These are phyloP conservation scores for Mus spretus DNA, from an alignment of 2,797 vertebrate genomes.

Conservation along the genomic window DNA sequence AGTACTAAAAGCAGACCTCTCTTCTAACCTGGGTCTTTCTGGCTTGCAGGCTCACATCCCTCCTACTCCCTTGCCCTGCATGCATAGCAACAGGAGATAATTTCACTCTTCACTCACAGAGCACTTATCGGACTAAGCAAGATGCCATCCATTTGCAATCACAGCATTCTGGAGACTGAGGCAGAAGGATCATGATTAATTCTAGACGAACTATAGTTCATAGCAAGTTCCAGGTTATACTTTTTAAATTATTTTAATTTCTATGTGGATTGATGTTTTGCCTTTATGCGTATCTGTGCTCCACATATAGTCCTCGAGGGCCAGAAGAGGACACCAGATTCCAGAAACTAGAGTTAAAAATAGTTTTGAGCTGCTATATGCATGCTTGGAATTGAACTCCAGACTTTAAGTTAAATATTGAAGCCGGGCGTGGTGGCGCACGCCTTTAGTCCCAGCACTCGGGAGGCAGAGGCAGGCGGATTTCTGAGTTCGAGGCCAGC, in stretches of 20 bases:
- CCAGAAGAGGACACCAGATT: neutral
- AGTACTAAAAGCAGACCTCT: neutral
- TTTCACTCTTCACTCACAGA: slow-evolving; percentile 16
- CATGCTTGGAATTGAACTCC: neutral
- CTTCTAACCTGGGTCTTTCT: neutral
- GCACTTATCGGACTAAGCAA: neutral
- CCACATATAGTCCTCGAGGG: neutral
- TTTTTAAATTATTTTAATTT: neutral
- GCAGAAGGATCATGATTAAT: neutral
- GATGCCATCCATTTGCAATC: neutral
- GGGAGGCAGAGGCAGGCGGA: no score
- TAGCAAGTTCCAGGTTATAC: neutral
- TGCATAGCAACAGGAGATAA: neutral
- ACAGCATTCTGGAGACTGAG: neutral
- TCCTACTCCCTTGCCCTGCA: neutral
- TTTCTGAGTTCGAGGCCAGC: no score
- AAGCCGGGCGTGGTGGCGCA: no score
- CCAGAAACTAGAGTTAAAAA: neutral
- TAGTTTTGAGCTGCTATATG: neutral
- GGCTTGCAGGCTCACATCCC: neutral
- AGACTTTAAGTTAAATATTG: neutral
- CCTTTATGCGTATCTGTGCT: neutral
- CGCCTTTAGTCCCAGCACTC: no score
- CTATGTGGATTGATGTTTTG: neutral
- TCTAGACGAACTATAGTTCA: neutral